Conservation (phyloP, 2,797 vertebrate species). For the Tangara arthus region DNA sequence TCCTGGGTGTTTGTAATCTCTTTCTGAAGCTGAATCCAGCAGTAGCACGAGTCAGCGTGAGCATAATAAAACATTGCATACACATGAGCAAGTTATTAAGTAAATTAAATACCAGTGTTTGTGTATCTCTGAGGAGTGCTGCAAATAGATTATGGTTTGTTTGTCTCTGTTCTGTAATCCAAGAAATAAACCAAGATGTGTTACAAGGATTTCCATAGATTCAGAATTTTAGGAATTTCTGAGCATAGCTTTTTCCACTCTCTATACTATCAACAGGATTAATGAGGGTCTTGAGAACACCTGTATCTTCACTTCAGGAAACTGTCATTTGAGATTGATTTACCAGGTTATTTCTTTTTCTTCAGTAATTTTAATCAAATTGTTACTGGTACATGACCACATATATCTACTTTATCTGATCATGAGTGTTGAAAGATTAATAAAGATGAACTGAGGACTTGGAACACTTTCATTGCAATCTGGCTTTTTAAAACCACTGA, state of each 20-base stretch:
- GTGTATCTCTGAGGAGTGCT: neutral
- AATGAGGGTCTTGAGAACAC: neutral
- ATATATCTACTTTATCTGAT: neutral
- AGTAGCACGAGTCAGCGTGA: neutral
- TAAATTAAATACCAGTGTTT: conserved; percentile 19
- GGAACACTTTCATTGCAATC: neutral
- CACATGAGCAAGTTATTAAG: neutral
- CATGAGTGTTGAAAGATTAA: neutral
- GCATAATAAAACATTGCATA: neutral
- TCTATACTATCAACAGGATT: neutral
- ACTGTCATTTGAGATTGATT: neutral
- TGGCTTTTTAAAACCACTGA: neutral
- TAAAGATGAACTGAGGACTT: neutral
- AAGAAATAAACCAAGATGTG: neutral
- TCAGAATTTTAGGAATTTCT: neutral
- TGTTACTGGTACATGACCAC: neutral
- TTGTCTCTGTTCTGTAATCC: neutral
- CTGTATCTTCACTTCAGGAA: neutral
- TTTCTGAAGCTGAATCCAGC: neutral
- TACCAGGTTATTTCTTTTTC: neutral
- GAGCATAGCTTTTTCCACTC: neutral
- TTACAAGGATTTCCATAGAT: neutral
- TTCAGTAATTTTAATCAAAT: neutral
- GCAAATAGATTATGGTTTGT: neutral
- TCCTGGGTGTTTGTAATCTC: neutral